A percentile compares a stretch with the other conserved stretches of the same genome.
These are phyloP conservation scores for Chaetogeoica ovagalla DNA, from an alignment of 2,888 invertebrate species.

Conservation along the genomic window DNA sequence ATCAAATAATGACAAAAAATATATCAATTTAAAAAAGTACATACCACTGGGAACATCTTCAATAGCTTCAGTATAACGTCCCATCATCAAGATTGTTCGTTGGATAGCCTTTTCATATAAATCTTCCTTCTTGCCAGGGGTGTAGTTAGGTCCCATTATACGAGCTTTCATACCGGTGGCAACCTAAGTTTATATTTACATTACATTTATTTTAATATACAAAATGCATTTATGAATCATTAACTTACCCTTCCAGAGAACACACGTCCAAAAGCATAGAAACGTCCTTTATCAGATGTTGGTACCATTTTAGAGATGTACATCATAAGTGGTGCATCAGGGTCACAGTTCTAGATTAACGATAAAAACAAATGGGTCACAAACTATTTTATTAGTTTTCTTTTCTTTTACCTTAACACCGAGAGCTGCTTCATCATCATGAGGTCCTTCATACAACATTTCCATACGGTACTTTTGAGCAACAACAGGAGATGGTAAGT, in stretches of 20 bases:
- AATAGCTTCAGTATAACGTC: constrained; percentile 98
- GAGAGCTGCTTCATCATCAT: constrained; percentile 91
- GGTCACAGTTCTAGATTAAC: constrained; percentile 78
- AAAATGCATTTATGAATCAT: not conserved
- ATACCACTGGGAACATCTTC: constrained; percentile 96
- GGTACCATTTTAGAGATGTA: constrained; percentile 99
- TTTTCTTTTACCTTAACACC: constrained; percentile 76
- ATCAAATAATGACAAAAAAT: constrained; percentile 42
- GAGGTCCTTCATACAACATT: constrained; percentile 98
- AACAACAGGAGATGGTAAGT: constrained; percentile 97
- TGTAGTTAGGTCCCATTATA: constrained; percentile 99
- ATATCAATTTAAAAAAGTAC: constrained; percentile 44
- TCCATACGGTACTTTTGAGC: constrained; percentile 99
- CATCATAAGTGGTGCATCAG: constrained; percentile 99
- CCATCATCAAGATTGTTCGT: constrained; percentile 99
- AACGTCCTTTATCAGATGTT: constrained; percentile 98
- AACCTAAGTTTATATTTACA: constrained; percentile 59
- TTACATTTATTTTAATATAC: not conserved
- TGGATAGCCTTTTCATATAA: constrained; percentile 98
- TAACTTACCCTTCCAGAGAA: constrained; percentile 84
- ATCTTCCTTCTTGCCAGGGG: constrained; percentile 98
- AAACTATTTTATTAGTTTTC: not conserved
- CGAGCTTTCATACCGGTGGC: constrained; percentile 90
- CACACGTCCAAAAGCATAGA: constrained; percentile 99
- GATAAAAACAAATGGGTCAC: not conserved